phyloP scores from a whole-genome alignment of 2,797 vertebrate species.

The Arrhamphus sclerolepis region DNA sequence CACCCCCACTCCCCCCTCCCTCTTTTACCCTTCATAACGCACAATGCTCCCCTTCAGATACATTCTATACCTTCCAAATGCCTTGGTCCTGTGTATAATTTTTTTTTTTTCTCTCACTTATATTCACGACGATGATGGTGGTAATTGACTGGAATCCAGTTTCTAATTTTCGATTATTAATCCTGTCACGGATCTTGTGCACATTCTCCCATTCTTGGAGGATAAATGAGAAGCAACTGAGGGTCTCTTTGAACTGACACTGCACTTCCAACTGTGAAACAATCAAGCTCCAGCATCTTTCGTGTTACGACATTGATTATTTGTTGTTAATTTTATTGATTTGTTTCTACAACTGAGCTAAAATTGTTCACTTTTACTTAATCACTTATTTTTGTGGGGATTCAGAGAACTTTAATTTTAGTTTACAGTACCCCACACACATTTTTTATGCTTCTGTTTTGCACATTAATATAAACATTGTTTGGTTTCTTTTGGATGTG shows the following conservation, averaged over 20 bases:
- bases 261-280: slow-evolving; percentile 47
- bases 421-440: too few relatives aligned
- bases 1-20: background rate
- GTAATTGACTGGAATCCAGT: slow-evolving; percentile 79
- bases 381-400: background rate
- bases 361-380: background rate
- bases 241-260: slow-evolving; percentile 9
- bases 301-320: slow-evolving; percentile 11
- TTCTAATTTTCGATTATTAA: slow-evolving; percentile 50
- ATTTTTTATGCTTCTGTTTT: slow-evolving; percentile 39
- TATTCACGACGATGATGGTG: slow-evolving; percentile 40
- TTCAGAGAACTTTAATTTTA: too few relatives aligned
- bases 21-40: slow-evolving; percentile 20
- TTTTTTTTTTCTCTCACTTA: slow-evolving; percentile 11
- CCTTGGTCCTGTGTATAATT: slow-evolving; percentile 14
- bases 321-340: slow-evolving; percentile 23
- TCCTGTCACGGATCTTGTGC: slow-evolving; percentile 29
- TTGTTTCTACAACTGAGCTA: slow-evolving; percentile 21
- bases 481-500: slow-evolving; percentile 39
- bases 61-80: slow-evolving; percentile 33
- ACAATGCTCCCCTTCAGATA: slow-evolving; percentile 32
- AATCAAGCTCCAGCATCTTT: slow-evolving; percentile 33
- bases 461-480: slow-evolving; percentile 46
- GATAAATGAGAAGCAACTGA: slow-evolving; percentile 28
- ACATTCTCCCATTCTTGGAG: slow-evolving; percentile 62